Evolutionary conservation across 1,140 invertebrate genomes (phyloP), one percentile per base, ranked within the genome.

Genomic region (Dendrolimus kikuchii): DNA sequence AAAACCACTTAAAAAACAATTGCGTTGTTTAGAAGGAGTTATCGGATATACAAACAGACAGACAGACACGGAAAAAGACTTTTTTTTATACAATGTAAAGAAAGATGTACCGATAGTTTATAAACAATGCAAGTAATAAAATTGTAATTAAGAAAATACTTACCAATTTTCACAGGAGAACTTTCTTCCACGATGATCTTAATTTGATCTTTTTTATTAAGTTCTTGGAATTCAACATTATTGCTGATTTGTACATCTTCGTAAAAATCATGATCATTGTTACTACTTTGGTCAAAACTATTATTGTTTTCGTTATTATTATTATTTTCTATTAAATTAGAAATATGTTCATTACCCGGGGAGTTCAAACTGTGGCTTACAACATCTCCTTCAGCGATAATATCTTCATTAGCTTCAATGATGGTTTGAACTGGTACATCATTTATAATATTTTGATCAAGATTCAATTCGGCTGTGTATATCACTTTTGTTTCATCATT

Each of bases 401-500:
- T 51, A 39, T 59, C 51, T 47, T 71, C 64, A 57, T 59, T 42
- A 51, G 47, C 68, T 44, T 63, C 55, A n/a, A 60, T 46, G 49
- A 46, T 23, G 39, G 45, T 52, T 48, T 49, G 49, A 40, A 51
- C 42, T 46, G 39, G 36, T 38, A 38, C 40, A 7, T 71, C 62
- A 48, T 60, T 67, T 8, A 68, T 58, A 36, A 60, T 57, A 55
- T 55, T 71, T 60, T 79, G 71, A 51, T 81, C 74, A 45, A 86
- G 63, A 44, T 83, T 81, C 39, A 84, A 65, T 46, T 86, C 80
- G 5, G 83, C 83, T 44, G 83, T 86, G 59, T 78, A 86, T 49
- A 86, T 84, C 36, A 79, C 69, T 66, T 76, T 86, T 7, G 81
- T 84, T 65, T 84, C 81, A 77, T 90, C 89, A 60, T 87, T 90